Conservation (phyloP, 2,888 invertebrate genomes). For the Panopea generosa region DNA sequence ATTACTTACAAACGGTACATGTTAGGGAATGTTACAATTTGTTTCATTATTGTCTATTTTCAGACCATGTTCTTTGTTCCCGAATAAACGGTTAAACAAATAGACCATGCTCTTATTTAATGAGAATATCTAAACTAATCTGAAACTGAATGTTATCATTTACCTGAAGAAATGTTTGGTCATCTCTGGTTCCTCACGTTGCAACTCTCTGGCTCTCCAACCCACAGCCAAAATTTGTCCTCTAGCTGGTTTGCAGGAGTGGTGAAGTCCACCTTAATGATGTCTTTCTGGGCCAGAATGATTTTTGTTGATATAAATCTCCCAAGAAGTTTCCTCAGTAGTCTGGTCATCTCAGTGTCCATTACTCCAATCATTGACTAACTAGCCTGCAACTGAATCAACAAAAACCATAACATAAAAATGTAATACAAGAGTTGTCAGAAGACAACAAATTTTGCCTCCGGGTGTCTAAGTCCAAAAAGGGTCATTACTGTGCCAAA, state of each 20-base stretch:
- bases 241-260: conserved; percentile 24
- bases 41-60: too few relatives aligned
- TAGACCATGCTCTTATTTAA: too few relatives aligned
- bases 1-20: too few relatives aligned
- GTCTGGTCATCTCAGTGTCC: conserved; percentile 11
- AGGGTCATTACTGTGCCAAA: too few relatives aligned
- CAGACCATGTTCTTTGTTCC: too few relatives aligned
- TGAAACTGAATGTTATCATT: too few relatives aligned
- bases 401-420: not conserved
- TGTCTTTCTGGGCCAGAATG: conserved; percentile 12
- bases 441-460: too few relatives aligned
- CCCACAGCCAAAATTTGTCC: conserved; percentile 20
- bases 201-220: conserved; percentile 15
- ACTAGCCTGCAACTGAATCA: not conserved
- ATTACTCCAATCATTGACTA: conserved; percentile 23
- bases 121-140: too few relatives aligned
- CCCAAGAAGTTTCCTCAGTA: conserved; percentile 15
- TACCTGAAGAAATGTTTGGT: conserved; percentile 24
- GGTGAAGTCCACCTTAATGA: conserved; percentile 21
- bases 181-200: conserved; percentile 11
- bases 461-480: too few relatives aligned
- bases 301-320: too few relatives aligned
- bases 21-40: too few relatives aligned
- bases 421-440: not conserved
- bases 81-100: too few relatives aligned